phyloP scores from a whole-genome alignment of 1,140 invertebrate genomes.

The Drosophila lacteicornis region DNA sequence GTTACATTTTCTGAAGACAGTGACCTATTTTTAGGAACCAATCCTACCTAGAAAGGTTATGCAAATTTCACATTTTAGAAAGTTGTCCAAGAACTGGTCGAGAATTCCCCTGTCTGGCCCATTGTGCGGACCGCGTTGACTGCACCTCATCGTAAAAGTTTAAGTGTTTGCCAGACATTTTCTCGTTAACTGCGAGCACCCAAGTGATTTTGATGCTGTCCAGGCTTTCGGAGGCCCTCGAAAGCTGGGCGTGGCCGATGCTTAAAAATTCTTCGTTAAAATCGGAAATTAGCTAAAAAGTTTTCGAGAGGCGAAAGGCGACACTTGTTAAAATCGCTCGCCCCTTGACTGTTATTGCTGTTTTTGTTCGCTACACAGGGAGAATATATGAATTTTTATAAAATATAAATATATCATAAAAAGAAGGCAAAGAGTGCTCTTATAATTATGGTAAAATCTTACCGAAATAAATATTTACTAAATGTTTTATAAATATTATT shows the following conservation, averaged over 20 bases:
- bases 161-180: constrained; percentile 82
- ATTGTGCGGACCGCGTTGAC: constrained; percentile 39
- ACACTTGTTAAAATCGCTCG: constrained; percentile 67
- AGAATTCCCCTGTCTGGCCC: constrained; percentile 2
- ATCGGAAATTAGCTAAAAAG: constrained; percentile 78
- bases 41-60: background rate
- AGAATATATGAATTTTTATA: background rate
- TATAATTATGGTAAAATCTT: no score
- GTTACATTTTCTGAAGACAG: background rate
- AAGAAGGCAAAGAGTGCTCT: no score
- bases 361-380: background rate
- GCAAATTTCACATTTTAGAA: constrained; percentile 8
- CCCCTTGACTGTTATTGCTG: constrained; percentile 30
- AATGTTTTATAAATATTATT: no score
- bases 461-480: no score
- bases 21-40: background rate
- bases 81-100: background rate
- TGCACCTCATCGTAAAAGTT: constrained; percentile 77
- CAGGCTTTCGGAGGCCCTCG: constrained; percentile 35
- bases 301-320: constrained; percentile 65
- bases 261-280: constrained; percentile 72
- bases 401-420: background rate
- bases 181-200: constrained; percentile 74
- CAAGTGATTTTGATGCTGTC: constrained; percentile 73
- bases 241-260: constrained; percentile 36